These are phyloP conservation scores for Leptoclinus maculatus DNA, from an alignment of 2,797 vertebrate species.

Conservation along the genomic window DNA sequence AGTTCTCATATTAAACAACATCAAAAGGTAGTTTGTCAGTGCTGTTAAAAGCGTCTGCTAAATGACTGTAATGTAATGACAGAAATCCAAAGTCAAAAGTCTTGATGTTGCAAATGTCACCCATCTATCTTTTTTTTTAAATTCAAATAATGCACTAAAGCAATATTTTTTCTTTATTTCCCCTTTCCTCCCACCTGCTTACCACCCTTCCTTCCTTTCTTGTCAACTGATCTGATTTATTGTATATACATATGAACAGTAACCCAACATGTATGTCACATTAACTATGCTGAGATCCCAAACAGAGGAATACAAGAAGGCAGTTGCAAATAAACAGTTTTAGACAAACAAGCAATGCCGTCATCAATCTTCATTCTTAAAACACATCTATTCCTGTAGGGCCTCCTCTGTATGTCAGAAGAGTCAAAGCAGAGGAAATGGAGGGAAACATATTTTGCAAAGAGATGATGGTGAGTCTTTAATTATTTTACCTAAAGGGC, in stretches of 20 bases:
- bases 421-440: not conserved
- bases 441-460: not conserved
- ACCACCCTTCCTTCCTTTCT: not conserved
- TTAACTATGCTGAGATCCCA: constrained; percentile 26
- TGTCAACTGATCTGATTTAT: constrained; percentile 32
- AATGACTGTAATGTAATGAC: too few species aligned
- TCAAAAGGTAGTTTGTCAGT: not conserved
- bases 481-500: not conserved
- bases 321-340: constrained; percentile 32
- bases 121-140: too few species aligned
- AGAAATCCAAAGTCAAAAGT: too few species aligned
- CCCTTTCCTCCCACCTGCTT: constrained; percentile 12
- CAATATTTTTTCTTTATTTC: not conserved
- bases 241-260: constrained; percentile 27
- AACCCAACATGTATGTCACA: constrained; percentile 17
- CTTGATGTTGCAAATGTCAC: not conserved
- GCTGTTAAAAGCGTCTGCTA: too few species aligned
- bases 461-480: not conserved
- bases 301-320: constrained; percentile 32
- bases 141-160: too few species aligned
- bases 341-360: constrained; percentile 20
- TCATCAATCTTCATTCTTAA: constrained; percentile 26
- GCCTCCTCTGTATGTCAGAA: not conserved
- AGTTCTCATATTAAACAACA: not conserved
- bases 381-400: not conserved